A percentile compares a stretch with the other conserved stretches of the same genome.
These are phyloP conservation scores for Spisula subtruncata DNA, from an alignment of 2,888 invertebrate species.

Conservation along the genomic window DNA sequence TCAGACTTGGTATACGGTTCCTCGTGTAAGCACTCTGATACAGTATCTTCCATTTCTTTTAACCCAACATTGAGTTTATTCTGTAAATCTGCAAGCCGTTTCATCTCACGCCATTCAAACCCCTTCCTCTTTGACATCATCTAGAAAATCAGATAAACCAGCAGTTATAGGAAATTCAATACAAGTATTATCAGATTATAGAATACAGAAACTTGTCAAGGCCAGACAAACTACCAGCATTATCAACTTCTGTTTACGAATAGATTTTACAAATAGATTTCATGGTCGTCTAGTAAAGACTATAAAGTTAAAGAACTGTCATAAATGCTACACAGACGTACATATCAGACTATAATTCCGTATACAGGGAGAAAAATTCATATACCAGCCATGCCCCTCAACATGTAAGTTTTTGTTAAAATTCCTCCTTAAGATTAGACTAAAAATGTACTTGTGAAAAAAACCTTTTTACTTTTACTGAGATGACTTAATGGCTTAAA, in stretches of 20 bases:
- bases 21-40: constrained; percentile 88
- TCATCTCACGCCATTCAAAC: constrained; percentile 91
- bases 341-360: no score
- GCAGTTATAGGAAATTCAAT: constrained; percentile 1
- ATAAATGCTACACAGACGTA: no score
- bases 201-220: background rate
- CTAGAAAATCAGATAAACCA: constrained; percentile 86
- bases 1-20: constrained; percentile 85
- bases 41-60: constrained; percentile 92
- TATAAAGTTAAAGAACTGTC: no score
- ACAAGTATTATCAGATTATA: background rate
- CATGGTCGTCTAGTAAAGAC: no score
- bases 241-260: background rate
- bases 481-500: no score
- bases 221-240: background rate
- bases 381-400: background rate
- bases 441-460: no score
- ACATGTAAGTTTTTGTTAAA: no score
- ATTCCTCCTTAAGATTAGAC: no score
- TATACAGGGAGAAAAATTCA: background rate
- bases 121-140: constrained; percentile 91
- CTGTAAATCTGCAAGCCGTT: constrained; percentile 93
- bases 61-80: constrained; percentile 90
- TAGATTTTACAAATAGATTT: no score
- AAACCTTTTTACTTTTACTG: no score